Percentiles rank a stretch among this genome's conserved stretches.
Conservation (phyloP, 1,140 invertebrate genomes). For the Phocides pigmalion region DNA sequence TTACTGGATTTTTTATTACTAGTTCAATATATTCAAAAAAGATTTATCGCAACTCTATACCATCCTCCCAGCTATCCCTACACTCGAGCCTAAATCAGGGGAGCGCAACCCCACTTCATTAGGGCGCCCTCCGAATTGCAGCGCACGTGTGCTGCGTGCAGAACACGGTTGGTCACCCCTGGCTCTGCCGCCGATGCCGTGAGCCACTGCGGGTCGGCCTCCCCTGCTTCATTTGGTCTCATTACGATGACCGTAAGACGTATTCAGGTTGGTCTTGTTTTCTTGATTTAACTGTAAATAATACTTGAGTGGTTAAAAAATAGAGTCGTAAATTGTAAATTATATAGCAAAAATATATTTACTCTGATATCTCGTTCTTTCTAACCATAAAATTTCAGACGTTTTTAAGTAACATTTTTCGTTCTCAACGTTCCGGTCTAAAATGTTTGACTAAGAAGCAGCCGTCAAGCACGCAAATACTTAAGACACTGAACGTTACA, state of each 20-base stretch:
- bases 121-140: slow-evolving; percentile 59
- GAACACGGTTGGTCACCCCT: slow-evolving; percentile 61
- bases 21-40: too few species aligned
- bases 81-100: slow-evolving; percentile 37
- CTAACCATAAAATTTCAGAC: neutral
- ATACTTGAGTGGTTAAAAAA: too few species aligned
- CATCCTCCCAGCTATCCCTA: slow-evolving; percentile 3
- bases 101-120: slow-evolving; percentile 71
- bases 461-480: neutral
- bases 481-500: neutral
- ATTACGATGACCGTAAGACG: slow-evolving; percentile 21
- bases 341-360: too few species aligned
- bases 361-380: too few species aligned
- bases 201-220: slow-evolving; percentile 46
- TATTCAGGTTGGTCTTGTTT: neutral
- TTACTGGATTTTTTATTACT: too few species aligned
- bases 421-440: neutral
- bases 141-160: slow-evolving; percentile 67
- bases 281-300: too few species aligned
- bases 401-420: neutral
- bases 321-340: too few species aligned
- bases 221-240: slow-evolving; percentile 46
- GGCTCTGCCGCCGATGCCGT: slow-evolving; percentile 43
- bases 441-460: neutral
- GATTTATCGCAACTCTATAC: neutral